Conservation (phyloP, 2,113 vertebrate species). For the Phocoena phocoena region DNA sequence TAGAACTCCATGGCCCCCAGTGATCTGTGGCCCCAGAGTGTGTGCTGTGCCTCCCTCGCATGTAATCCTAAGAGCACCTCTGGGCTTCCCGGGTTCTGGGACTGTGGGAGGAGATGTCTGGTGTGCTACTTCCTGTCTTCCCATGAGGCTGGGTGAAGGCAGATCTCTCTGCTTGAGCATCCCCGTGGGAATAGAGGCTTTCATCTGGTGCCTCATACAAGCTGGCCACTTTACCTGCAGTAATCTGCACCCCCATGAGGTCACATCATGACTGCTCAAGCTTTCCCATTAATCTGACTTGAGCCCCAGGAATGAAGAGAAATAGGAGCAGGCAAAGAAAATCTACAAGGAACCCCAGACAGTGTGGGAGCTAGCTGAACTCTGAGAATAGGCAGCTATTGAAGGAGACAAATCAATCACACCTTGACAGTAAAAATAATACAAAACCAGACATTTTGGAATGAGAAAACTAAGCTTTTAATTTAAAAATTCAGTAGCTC, state of each 20-base stretch:
- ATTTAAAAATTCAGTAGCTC: neutral
- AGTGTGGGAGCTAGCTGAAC: neutral
- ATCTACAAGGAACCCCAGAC: neutral
- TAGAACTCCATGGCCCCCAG: neutral
- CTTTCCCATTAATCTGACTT: neutral
- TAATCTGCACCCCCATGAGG: neutral
- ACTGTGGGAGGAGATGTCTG: neutral
- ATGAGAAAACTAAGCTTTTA: neutral
- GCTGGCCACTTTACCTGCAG: neutral
- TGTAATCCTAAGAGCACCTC: neutral
- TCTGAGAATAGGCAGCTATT: neutral
- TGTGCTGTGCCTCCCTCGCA: fast-evolving
- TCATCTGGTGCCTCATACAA: neutral
- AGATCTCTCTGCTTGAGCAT: neutral
- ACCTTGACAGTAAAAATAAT: neutral
- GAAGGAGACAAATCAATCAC: neutral
- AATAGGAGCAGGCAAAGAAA: neutral
- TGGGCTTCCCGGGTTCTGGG: neutral
- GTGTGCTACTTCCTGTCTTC: neutral
- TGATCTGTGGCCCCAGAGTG: neutral
- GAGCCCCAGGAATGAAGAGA: neutral
- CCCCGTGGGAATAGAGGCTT: neutral
- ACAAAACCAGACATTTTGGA: neutral
- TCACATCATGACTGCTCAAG: neutral
- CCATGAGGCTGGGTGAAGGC: neutral